Percentiles rank a stretch among this genome's conserved stretches.
Evolutionary conservation across 1,140 invertebrate species (phyloP).

Genomic region (Eciton burchellii): DNA sequence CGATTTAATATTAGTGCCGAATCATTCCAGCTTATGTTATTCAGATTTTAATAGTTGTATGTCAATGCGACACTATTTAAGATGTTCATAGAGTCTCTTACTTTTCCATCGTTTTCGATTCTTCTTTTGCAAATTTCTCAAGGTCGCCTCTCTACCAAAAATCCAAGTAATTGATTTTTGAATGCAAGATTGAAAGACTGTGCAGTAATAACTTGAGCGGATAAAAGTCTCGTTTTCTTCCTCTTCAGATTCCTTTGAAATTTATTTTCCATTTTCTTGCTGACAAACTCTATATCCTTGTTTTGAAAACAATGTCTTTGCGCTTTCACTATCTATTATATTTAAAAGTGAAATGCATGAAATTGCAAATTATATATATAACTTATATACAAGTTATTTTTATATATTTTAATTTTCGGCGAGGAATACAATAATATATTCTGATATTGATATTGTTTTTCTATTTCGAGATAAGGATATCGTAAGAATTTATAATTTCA

Average conservation of each 20-base stretch:
- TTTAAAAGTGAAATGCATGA: background rate
- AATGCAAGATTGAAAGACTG: background rate
- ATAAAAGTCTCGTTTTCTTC: background rate
- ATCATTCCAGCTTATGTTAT: conserved; percentile 8
- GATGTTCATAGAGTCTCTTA: background rate
- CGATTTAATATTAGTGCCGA: background rate
- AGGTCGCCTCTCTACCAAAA: background rate
- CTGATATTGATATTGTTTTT: conserved; percentile 13
- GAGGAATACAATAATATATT: conserved; percentile 10
- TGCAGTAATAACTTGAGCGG: background rate
- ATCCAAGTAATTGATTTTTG: background rate
- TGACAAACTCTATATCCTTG: background rate
- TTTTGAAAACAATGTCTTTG: background rate
- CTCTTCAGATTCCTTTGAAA: background rate
- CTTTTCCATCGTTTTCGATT: background rate
- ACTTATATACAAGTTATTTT: background rate
- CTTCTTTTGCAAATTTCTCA: background rate
- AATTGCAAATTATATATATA: background rate
- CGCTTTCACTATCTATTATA: conserved; percentile 2
- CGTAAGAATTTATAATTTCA: conserved; percentile 18
- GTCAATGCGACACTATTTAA: background rate
- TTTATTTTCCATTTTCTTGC: background rate
- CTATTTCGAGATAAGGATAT: background rate
- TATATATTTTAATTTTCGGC: conserved; percentile 11
- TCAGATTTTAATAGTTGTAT: conserved; percentile 15